Percentiles rank a stretch among this genome's conserved stretches.
phyloP scores from a whole-genome alignment of 1,140 invertebrate species.

The Ceratina japonica region DNA sequence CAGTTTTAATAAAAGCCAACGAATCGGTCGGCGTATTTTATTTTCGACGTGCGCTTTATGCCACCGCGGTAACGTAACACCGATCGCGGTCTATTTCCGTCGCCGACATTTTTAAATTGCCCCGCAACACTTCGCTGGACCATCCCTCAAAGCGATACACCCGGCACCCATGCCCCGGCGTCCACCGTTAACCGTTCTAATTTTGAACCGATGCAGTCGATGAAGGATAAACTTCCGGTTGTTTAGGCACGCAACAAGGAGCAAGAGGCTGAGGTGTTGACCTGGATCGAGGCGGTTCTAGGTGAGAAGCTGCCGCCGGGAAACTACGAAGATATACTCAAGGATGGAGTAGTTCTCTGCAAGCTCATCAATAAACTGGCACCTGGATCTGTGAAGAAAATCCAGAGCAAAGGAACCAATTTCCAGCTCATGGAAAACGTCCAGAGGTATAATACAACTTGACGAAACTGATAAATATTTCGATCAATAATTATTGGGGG shows the following conservation, averaged over 20 bases:
- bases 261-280: conserved; percentile 93
- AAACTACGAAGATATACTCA: conserved; percentile 94
- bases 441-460: conserved; percentile 82
- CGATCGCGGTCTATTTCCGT: conserved; percentile 59
- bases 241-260: conserved; percentile 91
- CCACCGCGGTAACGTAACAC: conserved; percentile 56
- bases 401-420: conserved; percentile 96
- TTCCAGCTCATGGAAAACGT: conserved; percentile 99
- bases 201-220: background rate
- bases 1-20: conserved; percentile 60
- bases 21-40: conserved; percentile 56
- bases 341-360: conserved; percentile 95
- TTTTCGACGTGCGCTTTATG: conserved; percentile 59
- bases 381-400: conserved; percentile 97
- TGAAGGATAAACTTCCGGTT: background rate
- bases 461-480: background rate
- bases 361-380: conserved; percentile 96
- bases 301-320: conserved; percentile 92
- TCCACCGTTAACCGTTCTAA: background rate
- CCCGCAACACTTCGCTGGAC: conserved; percentile 12
- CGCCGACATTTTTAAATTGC: conserved; percentile 60
- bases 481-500: background rate
- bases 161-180: background rate
- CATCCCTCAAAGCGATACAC: background rate
- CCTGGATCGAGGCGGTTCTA: conserved; percentile 93